Base-by-base conservation (phyloP, 2,888 invertebrate species). In the Eupelmus urozonus region DNA sequence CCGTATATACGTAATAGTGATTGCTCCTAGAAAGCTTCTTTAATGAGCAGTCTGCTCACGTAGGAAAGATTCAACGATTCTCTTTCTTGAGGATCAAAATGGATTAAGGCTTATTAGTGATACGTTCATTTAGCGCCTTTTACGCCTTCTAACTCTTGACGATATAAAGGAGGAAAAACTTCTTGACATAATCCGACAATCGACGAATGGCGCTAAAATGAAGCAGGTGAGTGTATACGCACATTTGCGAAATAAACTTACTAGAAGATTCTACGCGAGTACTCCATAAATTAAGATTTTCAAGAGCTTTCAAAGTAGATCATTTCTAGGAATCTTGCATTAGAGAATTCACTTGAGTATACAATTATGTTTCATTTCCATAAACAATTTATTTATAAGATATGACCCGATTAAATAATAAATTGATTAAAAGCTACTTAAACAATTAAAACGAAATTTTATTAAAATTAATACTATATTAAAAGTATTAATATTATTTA, bases 11-110 rank as follows among this genome's bases (percentile, higher is more conserved):
- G 20, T 9, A 63, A 11, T 34, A 9, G 40, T 20, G 40, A 20
- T 34, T 20, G 34, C n/a, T 23, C 20, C 40, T 53, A 9, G 20
- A 45, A 51, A 71, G 51, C 51, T 34, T 51, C 34, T n/a, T n/a
- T n/a, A n/a, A n/a, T n/a, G 16, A 73, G 29, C 27, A 73, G 29
- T 59, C 73, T 29, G 5, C 7, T 49, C 66, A 74, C 74, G 74
- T 74, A 74, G 29, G 25, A 59, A 49, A 53, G 49, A 49, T 55
- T 27, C 18, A 18, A 23, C 18, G 27, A 55, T 45, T 29, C 13
- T 66, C 34, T 49, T 65, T 42, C 16, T 11, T 1, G 5, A 34
- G 59, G 34, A 66, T 74, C 66, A 74, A 49, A 55, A 63, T 42
- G 63, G 34, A 11, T 70, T 49, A 25, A 57, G 29, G 49, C 57